A percentile compares a stretch with the other conserved stretches of the same genome.
Conservation (phyloP, 2,888 invertebrate genomes). For the Aleiodes testaceus region DNA sequence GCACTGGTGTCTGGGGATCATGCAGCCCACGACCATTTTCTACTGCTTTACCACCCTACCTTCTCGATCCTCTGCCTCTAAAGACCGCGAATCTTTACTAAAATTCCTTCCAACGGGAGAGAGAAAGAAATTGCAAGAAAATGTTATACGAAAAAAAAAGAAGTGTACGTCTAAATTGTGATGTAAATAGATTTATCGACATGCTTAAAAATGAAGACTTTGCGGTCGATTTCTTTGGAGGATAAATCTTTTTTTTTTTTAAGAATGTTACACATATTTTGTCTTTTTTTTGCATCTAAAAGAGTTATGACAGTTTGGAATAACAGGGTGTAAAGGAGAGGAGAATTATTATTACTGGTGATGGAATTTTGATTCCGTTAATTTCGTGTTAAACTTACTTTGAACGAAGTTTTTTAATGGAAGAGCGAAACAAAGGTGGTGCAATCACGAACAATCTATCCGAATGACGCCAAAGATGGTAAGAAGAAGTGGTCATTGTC, state of each 20-base stretch:
- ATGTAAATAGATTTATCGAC: conserved; percentile 37
- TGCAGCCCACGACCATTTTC: conserved; percentile 79
- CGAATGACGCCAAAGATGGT: conserved; percentile 19
- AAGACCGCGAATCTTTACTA: conserved; percentile 71
- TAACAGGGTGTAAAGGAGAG: conserved; percentile 43
- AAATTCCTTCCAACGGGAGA: conserved; percentile 13
- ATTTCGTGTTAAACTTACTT: not conserved
- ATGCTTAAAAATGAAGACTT: conserved; percentile 36
- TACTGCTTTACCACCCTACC: conserved; percentile 77
- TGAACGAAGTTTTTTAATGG: not conserved
- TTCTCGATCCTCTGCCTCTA: conserved; percentile 69
- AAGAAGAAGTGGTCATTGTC: not conserved
- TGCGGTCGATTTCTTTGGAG: conserved; percentile 20
- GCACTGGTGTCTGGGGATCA: conserved; percentile 77
- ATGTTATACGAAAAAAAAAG: conserved; percentile 28
- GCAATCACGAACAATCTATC: not conserved
- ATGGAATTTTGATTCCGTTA: not conserved
- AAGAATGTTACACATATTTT: conserved; percentile 24
- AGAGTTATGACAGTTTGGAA: conserved; percentile 35
- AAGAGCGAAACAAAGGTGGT: not conserved
- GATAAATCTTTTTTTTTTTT: not conserved
- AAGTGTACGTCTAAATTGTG: conserved; percentile 50
- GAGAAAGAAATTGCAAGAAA: conserved; percentile 21
- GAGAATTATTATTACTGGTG: conserved; percentile 23
- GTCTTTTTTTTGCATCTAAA: not conserved